Evolutionary conservation across 2,888 invertebrate genomes (phyloP).

Genomic region (Chaetogeoica ovagalla): DNA sequence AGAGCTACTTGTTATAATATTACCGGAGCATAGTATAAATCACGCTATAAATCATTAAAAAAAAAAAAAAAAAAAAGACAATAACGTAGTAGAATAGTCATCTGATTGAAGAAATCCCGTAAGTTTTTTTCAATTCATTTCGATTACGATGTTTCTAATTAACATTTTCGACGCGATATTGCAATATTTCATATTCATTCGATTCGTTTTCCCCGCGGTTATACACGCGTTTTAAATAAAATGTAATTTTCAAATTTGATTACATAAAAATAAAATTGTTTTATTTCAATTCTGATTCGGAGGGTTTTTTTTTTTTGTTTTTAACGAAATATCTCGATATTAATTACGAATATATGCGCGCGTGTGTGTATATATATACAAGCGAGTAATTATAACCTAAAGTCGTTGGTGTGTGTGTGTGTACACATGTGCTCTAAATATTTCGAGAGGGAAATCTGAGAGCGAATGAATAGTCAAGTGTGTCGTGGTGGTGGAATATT

Average conservation of each 20-base stretch:
- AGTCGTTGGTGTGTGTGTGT: not conserved
- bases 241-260: not conserved
- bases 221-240: not conserved
- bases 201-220: not conserved
- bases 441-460: conserved; percentile 1
- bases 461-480: not conserved
- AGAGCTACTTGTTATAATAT: too few relatives aligned
- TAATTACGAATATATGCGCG: not conserved
- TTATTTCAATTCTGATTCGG: not conserved
- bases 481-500: not conserved
- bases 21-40: too few relatives aligned
- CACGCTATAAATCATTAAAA: too few relatives aligned
- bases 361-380: too few relatives aligned
- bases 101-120: too few relatives aligned
- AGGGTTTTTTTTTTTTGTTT: too few relatives aligned
- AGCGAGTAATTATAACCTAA: not conserved
- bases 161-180: not conserved
- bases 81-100: too few relatives aligned
- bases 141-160: not conserved
- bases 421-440: not conserved
- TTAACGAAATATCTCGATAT: not conserved
- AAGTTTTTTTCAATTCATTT: not conserved
- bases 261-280: not conserved
- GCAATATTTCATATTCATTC: not conserved
- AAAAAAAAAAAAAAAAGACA: too few relatives aligned